These are phyloP conservation scores for Magallana angulata DNA, from an alignment of 1,140 invertebrate genomes.

Conservation along the genomic window DNA sequence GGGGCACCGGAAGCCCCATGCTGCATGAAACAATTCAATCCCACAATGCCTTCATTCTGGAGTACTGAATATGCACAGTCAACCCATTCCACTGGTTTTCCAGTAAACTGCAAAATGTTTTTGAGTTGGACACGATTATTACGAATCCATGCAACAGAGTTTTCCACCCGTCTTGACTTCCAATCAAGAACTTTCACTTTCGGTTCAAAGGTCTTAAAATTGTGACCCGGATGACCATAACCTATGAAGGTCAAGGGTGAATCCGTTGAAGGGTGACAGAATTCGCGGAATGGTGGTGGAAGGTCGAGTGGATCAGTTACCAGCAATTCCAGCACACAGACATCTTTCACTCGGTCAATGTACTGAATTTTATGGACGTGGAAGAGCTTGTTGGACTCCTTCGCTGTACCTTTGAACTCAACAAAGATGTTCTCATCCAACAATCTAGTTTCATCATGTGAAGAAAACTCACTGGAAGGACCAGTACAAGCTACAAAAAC, in stretches of 20 bases:
- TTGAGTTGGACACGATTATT: background rate
- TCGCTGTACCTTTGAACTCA: slow-evolving; percentile 5
- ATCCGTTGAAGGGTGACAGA: background rate
- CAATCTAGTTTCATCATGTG: background rate
- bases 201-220: slow-evolving; percentile 11
- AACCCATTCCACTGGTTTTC: slow-evolving; percentile 21
- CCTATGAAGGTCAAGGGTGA: background rate
- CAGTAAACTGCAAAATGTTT: background rate
- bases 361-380: background rate
- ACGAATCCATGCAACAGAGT: background rate
- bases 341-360: background rate
- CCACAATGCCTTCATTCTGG: background rate
- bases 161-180: background rate
- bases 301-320: background rate
- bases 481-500: background rate
- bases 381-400: background rate
- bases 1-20: slow-evolving; percentile 1
- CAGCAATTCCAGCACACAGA: background rate
- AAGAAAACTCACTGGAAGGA: background rate
- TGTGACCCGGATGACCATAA: background rate
- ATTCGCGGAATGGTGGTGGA: slow-evolving; percentile 13
- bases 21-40: slow-evolving; percentile 13
- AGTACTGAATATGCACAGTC: background rate
- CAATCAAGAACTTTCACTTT: background rate
- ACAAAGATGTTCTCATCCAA: background rate